Evolutionary conservation across 2,888 invertebrate species (phyloP).

Genomic region (Apamea monoglypha): DNA sequence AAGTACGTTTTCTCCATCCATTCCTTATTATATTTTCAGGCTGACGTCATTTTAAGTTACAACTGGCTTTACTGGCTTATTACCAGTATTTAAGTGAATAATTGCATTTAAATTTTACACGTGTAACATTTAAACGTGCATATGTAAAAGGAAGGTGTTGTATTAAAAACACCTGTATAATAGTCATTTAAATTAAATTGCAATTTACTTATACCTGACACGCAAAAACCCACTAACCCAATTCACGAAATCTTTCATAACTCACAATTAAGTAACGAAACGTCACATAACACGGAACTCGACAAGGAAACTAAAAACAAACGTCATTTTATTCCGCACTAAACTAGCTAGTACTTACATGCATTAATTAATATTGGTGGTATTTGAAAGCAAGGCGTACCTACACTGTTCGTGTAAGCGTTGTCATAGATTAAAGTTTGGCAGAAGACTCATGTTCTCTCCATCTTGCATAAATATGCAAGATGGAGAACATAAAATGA

Average conservation of each 20-base stretch:
- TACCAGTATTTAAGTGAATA: neutral
- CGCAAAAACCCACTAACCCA: slow-evolving; percentile 25
- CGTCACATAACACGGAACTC: slow-evolving; percentile 17
- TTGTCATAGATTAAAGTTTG: slow-evolving; percentile 23
- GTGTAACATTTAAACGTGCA: neutral
- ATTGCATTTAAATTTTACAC: neutral
- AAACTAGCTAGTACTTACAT: slow-evolving; percentile 18
- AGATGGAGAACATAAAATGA: neutral
- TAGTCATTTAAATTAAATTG: slow-evolving; percentile 16
- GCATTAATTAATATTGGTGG: slow-evolving; percentile 45
- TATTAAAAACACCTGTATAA: slow-evolving; percentile 22
- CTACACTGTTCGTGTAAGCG: slow-evolving; percentile 62
- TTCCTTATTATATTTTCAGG: neutral
- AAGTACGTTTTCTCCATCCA: neutral
- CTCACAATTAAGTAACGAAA: slow-evolving; percentile 33
- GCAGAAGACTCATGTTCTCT: slow-evolving; percentile 4
- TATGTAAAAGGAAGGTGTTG: slow-evolving; percentile 3
- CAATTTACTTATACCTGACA: slow-evolving; percentile 18
- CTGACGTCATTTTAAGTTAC: neutral
- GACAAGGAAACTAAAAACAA: slow-evolving; percentile 26
- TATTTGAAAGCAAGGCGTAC: slow-evolving; percentile 49
- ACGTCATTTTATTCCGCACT: slow-evolving; percentile 36
- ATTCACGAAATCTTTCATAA: slow-evolving; percentile 32
- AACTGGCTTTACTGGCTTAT: neutral
- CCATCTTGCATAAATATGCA: no score